Conservation (phyloP, 2,113 vertebrate species). For the Bostrychus sinensis region DNA sequence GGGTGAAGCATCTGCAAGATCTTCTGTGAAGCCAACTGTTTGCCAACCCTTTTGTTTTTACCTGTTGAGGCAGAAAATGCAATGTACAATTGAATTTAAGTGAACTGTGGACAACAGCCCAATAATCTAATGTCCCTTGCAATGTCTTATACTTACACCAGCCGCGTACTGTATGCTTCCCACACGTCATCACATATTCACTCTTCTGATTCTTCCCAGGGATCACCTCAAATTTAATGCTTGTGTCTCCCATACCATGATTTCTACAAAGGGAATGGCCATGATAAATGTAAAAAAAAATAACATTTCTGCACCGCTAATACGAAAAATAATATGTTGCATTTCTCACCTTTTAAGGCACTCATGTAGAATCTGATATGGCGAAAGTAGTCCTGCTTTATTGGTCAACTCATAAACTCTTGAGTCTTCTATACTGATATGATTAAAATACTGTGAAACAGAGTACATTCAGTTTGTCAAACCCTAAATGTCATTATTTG, state of each 20-base stretch:
- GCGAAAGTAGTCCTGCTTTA: conserved; percentile 98
- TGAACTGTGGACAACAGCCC: too few species aligned
- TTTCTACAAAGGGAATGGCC: conserved; percentile 82
- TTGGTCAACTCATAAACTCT: conserved; percentile 98
- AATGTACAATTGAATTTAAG: too few species aligned
- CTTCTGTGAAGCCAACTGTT: conserved; percentile 97
- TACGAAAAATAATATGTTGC: not conserved
- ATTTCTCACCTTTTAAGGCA: conserved; percentile 96
- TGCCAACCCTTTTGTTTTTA: conserved; percentile 98
- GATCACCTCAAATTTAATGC: conserved; percentile 99
- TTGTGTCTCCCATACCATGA: conserved; percentile 98
- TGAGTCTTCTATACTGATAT: conserved; percentile 99
- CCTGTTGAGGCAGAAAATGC: conserved; percentile 73
- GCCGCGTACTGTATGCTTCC: conserved; percentile 96
- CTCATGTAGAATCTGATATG: conserved; percentile 99
- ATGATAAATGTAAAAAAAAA: too few species aligned
- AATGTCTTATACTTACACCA: conserved; percentile 90
- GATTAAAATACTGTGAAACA: conserved; percentile 96
- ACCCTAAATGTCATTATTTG: not conserved
- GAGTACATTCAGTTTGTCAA: conserved; percentile 32
- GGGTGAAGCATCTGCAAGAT: conserved; percentile 98
- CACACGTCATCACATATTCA: conserved; percentile 98
- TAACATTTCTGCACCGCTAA: not conserved
- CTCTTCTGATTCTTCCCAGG: conserved; percentile 99
- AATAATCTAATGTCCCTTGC: not conserved